phyloP scores from a whole-genome alignment of 1,140 invertebrate species.

The Ganaspis sp. region DNA sequence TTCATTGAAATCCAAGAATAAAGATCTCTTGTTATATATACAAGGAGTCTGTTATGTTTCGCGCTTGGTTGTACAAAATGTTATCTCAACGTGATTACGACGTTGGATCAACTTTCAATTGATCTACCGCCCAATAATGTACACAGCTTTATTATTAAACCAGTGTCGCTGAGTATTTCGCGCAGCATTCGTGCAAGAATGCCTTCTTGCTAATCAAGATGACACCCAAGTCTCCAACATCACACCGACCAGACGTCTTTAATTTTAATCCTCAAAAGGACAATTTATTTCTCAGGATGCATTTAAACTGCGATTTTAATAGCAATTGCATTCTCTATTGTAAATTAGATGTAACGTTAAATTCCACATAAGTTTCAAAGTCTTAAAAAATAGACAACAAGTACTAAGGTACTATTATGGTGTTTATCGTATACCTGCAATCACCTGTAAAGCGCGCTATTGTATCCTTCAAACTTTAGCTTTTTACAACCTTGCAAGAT shows the following conservation, averaged over 20 bases:
- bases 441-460: background rate
- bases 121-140: background rate
- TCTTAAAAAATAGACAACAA: background rate
- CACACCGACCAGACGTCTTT: background rate
- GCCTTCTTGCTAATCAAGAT: background rate
- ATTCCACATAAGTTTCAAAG: background rate
- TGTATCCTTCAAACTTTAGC: background rate
- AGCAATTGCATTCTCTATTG: background rate
- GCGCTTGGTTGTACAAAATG: background rate
- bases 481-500: background rate
- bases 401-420: background rate
- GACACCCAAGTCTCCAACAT: background rate
- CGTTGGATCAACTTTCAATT: conserved; percentile 15
- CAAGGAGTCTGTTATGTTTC: conserved; percentile 4
- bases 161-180: background rate
- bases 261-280: background rate
- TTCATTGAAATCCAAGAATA: background rate
- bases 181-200: background rate
- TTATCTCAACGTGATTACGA: conserved; percentile 16
- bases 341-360: background rate
- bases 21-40: background rate
- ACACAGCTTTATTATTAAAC: conserved; percentile 14
- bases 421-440: conserved; percentile 13
- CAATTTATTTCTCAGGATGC: too few relatives aligned
- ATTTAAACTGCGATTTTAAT: background rate